A percentile compares a stretch with the other conserved stretches of the same genome.
These are phyloP conservation scores for Cephus nigrinus DNA, from an alignment of 2,888 invertebrate species.

Conservation along the genomic window DNA sequence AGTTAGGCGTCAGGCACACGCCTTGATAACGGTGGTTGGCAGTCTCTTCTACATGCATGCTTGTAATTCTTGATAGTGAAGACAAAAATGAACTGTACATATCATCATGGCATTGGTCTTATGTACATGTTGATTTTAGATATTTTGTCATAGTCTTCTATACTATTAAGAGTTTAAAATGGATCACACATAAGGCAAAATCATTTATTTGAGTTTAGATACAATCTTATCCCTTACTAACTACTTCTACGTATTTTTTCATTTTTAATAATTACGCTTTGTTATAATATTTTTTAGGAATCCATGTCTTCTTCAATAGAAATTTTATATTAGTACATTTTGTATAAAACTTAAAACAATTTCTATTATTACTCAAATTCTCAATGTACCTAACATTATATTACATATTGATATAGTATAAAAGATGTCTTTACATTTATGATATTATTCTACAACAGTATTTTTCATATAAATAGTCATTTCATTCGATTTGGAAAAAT, in stretches of 20 bases:
- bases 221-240: neutral
- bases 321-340: neutral
- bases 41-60: slow-evolving; percentile 4
- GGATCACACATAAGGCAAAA: neutral
- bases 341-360: neutral
- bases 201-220: neutral
- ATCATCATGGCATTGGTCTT: neutral
- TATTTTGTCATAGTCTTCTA: neutral
- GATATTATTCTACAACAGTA: too few relatives aligned
- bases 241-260: slow-evolving; percentile 1
- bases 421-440: too few relatives aligned
- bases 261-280: too few relatives aligned
- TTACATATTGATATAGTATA: too few relatives aligned
- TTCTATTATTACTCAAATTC: too few relatives aligned
- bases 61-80: neutral
- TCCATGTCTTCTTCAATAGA: too few relatives aligned
- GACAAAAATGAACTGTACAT: neutral
- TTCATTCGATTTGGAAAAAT: neutral
- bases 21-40: slow-evolving; percentile 13
- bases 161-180: neutral
- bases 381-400: too few relatives aligned
- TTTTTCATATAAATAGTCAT: neutral
- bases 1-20: slow-evolving; percentile 18
- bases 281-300: too few relatives aligned
- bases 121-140: neutral